Evolutionary conservation across 2,888 invertebrate species (phyloP).

Genomic region (Drosophila macrothrix): DNA sequence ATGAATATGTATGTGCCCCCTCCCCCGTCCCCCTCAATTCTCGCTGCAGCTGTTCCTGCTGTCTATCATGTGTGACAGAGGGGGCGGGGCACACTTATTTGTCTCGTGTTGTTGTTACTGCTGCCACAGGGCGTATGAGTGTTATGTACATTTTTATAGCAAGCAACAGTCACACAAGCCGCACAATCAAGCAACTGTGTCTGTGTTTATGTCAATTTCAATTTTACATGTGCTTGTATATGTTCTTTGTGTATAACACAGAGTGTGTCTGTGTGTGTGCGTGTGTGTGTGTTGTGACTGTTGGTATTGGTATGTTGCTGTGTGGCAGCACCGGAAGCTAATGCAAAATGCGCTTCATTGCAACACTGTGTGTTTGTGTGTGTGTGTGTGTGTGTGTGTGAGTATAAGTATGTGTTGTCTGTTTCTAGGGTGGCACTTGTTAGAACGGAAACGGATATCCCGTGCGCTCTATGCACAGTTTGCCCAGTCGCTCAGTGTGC

Average conservation of each 20-base stretch:
- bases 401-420: conserved; percentile 3
- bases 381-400: conserved; percentile 29
- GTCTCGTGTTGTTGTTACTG: conserved; percentile 42
- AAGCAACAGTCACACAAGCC: conserved; percentile 72
- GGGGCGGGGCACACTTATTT: conserved; percentile 29
- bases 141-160: conserved; percentile 65
- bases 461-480: conserved; percentile 70
- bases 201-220: conserved; percentile 72
- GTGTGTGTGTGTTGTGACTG: conserved; percentile 5
- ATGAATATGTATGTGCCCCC: background rate
- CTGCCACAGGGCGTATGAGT: conserved; percentile 75
- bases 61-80: conserved; percentile 1
- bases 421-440: conserved; percentile 62
- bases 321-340: conserved; percentile 55
- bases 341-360: conserved; percentile 77
- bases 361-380: conserved; percentile 36
- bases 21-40: background rate
- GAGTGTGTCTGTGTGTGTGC: conserved; percentile 9
- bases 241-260: background rate
- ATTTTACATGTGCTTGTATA: conserved; percentile 61
- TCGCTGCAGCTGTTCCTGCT: conserved; percentile 4
- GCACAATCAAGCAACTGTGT: conserved; percentile 68
- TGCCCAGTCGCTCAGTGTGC: conserved; percentile 36
- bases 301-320: conserved; percentile 25
- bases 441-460: conserved; percentile 77